Conservation (phyloP, 2,797 vertebrate species). For the Harpagifer antarcticus region DNA sequence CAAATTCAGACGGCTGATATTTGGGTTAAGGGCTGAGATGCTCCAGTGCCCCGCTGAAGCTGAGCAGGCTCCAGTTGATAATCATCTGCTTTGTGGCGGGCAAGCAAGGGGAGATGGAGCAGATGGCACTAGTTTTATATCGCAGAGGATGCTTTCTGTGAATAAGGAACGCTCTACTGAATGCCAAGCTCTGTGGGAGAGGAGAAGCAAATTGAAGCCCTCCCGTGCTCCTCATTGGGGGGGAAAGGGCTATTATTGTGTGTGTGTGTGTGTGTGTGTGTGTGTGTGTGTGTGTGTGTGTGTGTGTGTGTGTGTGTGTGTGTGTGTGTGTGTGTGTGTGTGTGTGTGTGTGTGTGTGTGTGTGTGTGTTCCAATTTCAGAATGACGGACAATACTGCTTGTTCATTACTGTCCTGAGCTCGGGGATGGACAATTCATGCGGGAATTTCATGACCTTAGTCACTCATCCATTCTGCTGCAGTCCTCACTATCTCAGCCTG, state of each 20-base stretch:
- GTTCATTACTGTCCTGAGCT: slow-evolving; percentile 77
- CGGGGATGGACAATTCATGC: slow-evolving; percentile 66
- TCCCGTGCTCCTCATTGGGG: slow-evolving; percentile 67
- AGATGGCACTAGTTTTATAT: slow-evolving; percentile 83
- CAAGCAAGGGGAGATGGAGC: slow-evolving; percentile 73
- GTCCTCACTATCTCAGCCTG: slow-evolving; percentile 2
- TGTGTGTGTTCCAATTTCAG: slow-evolving; percentile 61
- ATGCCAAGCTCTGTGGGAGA: slow-evolving; percentile 83
- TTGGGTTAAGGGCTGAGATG: slow-evolving; percentile 67
- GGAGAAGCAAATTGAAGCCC: slow-evolving; percentile 80
- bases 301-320: slow-evolving; percentile 59
- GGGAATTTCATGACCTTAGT: slow-evolving; percentile 78
- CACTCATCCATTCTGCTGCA: slow-evolving; percentile 33
- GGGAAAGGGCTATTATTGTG: slow-evolving; percentile 71
- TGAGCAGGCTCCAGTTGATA: slow-evolving; percentile 78
- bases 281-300: slow-evolving; percentile 52
- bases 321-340: slow-evolving; percentile 61
- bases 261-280: slow-evolving; percentile 63
- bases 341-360: no score
- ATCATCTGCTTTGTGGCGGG: slow-evolving; percentile 80
- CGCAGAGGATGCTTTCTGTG: slow-evolving; percentile 79
- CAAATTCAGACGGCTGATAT: slow-evolving; percentile 67
- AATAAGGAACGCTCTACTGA: slow-evolving; percentile 83
- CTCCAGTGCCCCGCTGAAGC: slow-evolving; percentile 66
- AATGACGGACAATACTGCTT: slow-evolving; percentile 72